Evolutionary conservation across 2,888 invertebrate species (phyloP), one percentile per base, ranked within the genome.

Genomic region (Colostygia pectinataria): DNA sequence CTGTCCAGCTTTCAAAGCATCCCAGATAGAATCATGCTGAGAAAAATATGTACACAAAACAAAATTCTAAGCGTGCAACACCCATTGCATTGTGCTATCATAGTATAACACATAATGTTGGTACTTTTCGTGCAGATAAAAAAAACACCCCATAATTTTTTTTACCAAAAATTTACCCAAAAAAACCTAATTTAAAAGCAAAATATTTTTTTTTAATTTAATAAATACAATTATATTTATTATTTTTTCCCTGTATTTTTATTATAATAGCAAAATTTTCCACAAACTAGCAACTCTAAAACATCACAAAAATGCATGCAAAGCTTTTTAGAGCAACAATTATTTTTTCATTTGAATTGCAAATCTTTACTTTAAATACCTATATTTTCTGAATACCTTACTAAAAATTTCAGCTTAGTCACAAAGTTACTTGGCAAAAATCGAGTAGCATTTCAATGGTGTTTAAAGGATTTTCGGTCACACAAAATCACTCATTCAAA

Each of bases 1-100:
- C 60, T 60, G 80, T 85, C 86, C 85, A 87, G 80, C 74, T 51
- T 71, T 52, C 59, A 38, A 65, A 62, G 65, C 67, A 71, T 59
- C 71, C 68, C 74, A 71, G 70, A 66, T 72, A 55, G 73, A 67
- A 55, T 67, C 87, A 87, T 89, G 87, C 88, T 74, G 75, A 74
- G 68, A 61, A 65, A 49, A 61, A 57, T 72, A 77, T 74, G 74
- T 73, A 62, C 53, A 51, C 36, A 28, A 66, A 66, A 73, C 65
- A 74, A 73, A 69, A 68, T 67, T 69, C 69, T 27, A 83, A 82
- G 87, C 88, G 88, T 89, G 89, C 85, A 77, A 83, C 74, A 82
- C 81, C 74, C 59, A 72, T 76, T 80, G 80, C 79, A 57, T 63
- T 60, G 68, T 71, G 67, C 66, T 61, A 70, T 69, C 1, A 20